Evolutionary conservation across 2,888 invertebrate genomes (phyloP).

Genomic region (Rugalucina vietnamica): DNA sequence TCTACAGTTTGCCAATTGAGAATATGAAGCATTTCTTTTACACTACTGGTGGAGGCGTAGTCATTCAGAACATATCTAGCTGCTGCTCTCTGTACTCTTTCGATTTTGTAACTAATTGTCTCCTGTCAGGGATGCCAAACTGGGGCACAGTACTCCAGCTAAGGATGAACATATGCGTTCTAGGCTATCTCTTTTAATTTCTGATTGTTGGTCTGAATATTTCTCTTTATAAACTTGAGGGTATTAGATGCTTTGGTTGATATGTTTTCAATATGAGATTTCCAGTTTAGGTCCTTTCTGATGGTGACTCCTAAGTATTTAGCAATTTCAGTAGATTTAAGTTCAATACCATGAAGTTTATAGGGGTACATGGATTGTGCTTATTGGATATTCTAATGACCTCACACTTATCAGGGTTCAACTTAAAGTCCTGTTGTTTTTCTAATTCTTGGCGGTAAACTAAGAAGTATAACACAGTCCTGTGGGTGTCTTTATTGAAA

Average conservation of each 20-base stretch:
- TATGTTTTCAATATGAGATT: not conserved
- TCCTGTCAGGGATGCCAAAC: constrained; percentile 27
- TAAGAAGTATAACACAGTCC: too few species aligned
- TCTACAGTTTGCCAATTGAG: constrained; percentile 1
- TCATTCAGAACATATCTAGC: constrained; percentile 23
- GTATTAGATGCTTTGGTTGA: not conserved
- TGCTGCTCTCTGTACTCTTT: constrained; percentile 17
- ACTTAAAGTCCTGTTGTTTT: too few species aligned
- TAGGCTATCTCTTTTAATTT: constrained; percentile 9
- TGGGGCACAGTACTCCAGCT: constrained; percentile 20
- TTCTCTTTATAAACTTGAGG: constrained; percentile 13
- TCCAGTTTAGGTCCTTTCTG: constrained; percentile 1
- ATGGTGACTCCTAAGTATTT: constrained; percentile 1
- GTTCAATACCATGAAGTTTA: constrained; percentile 6
- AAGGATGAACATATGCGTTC: not conserved
- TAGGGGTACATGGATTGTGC: constrained; percentile 3
- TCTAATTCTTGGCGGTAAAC: too few species aligned
- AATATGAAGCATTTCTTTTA: constrained; percentile 10
- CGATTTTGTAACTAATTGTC: not conserved
- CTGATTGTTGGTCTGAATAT: constrained; percentile 8
- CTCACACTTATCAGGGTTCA: constrained; percentile 26
- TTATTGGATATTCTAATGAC: constrained; percentile 2
- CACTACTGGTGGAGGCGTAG: constrained; percentile 17
- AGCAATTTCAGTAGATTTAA: constrained; percentile 17
- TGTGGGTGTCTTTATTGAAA: too few species aligned